These are phyloP conservation scores for Leucania comma DNA, from an alignment of 2,888 invertebrate genomes.

Conservation along the genomic window DNA sequence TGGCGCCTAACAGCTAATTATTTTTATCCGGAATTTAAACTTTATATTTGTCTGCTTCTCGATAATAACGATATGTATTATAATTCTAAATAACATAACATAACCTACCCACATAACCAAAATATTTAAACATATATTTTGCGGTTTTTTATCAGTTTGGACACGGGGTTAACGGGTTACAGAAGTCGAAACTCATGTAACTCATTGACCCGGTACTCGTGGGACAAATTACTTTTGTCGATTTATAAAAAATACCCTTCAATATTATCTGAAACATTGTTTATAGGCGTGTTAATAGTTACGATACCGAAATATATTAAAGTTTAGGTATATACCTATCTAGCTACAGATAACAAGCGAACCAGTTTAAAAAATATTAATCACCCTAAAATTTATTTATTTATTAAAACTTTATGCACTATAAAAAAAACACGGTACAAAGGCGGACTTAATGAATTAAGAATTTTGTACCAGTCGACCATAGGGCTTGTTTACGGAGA, in stretches of 20 bases:
- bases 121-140: conserved; percentile 29
- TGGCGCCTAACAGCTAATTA: neutral
- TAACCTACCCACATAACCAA: neutral
- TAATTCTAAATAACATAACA: conserved; percentile 1
- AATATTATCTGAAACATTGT: neutral
- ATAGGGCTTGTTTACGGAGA: too few relatives aligned
- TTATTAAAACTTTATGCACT: too few relatives aligned
- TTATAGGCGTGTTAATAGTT: neutral
- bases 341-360: neutral
- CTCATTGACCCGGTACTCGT: conserved; percentile 42
- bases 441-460: too few relatives aligned
- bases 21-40: conserved; percentile 6
- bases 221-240: conserved; percentile 27
- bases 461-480: too few relatives aligned
- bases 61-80: neutral
- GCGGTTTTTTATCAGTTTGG: conserved; percentile 37
- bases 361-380: neutral
- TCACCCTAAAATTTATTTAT: too few relatives aligned
- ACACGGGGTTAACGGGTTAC: conserved; percentile 31
- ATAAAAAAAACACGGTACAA: too few relatives aligned
- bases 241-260: conserved; percentile 7
- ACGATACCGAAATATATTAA: neutral
- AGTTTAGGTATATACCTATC: neutral
- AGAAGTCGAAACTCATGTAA: conserved; percentile 40
- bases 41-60: neutral